Evolutionary conservation across 2,113 vertebrate genomes (phyloP).

Genomic region (Brachionichthys hirsutus): DNA sequence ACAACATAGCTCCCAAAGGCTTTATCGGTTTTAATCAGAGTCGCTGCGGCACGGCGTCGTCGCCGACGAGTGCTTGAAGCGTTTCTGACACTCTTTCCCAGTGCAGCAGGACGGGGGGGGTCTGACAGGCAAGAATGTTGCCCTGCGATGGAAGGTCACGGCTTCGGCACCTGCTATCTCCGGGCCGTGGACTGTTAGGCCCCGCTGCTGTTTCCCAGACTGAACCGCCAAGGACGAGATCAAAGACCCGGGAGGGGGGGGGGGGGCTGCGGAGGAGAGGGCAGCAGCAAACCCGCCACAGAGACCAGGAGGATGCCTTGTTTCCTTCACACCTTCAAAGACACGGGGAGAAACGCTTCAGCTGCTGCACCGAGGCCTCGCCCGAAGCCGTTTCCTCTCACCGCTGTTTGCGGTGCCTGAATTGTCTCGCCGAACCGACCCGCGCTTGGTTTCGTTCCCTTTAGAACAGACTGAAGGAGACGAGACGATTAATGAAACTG

Average conservation of each 20-base stretch:
- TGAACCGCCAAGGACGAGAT: slow-evolving; percentile 47
- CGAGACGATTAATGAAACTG: too few species aligned
- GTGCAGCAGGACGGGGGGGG: slow-evolving; percentile 42
- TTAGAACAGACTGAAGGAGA: too few species aligned
- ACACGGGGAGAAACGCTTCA: slow-evolving; percentile 26
- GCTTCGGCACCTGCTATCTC: slow-evolving; percentile 70
- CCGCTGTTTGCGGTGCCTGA: too few species aligned
- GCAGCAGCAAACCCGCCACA: slow-evolving; percentile 25
- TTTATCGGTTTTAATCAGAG: slow-evolving; percentile 44
- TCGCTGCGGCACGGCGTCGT: slow-evolving; percentile 28
- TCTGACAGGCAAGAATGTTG: slow-evolving; percentile 69
- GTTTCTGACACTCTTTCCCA: slow-evolving; percentile 49
- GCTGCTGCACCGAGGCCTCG: slow-evolving; percentile 8
- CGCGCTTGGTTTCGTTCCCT: too few species aligned
- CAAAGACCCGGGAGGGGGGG: slow-evolving; percentile 47
- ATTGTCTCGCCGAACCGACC: too few species aligned
- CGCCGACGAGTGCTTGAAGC: slow-evolving; percentile 51
- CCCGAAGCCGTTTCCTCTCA: slow-evolving; percentile 4
- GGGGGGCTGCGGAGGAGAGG: slow-evolving; percentile 23
- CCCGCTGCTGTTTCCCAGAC: slow-evolving; percentile 54
- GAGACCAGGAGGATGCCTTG: slow-evolving; percentile 35
- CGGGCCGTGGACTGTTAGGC: slow-evolving; percentile 42
- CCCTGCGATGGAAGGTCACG: slow-evolving; percentile 60
- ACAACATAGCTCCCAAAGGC: slow-evolving; percentile 31
- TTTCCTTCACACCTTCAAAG: slow-evolving; percentile 47